Conservation (phyloP, 1,140 invertebrate genomes). For the Drosophila baimaii region DNA sequence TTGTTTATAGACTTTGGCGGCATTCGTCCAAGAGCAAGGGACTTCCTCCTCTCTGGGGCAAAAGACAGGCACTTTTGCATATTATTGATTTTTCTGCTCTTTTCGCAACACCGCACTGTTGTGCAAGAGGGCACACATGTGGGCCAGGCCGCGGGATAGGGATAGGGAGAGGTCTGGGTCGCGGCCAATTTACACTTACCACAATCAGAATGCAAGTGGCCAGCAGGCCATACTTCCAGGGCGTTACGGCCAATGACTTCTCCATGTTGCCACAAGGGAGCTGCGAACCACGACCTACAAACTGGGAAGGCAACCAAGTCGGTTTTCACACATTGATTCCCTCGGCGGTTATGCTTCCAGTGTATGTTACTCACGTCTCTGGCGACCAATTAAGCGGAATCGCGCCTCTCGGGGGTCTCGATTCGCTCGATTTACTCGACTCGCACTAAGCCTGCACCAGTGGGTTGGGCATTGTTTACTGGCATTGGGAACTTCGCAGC, state of each 20-base stretch:
- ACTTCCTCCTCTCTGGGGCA: constrained; percentile 17
- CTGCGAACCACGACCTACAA: constrained; percentile 2
- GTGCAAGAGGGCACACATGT: constrained; percentile 28
- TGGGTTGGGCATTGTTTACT: constrained; percentile 57
- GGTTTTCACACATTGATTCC: constrained; percentile 1
- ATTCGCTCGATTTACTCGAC: constrained; percentile 8
- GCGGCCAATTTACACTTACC: constrained; percentile 50
- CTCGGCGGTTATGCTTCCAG: constrained; percentile 5
- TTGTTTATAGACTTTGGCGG: constrained; percentile 25
- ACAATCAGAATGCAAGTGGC: constrained; percentile 68
- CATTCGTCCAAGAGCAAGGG: constrained; percentile 8
- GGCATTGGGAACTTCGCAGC: constrained; percentile 13
- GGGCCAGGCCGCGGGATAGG: constrained; percentile 10
- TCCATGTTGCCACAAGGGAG: constrained; percentile 50
- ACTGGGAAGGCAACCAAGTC: neutral
- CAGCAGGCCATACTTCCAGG: constrained; percentile 72
- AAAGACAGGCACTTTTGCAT: constrained; percentile 22
- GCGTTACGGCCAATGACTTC: constrained; percentile 64
- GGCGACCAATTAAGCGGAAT: neutral
- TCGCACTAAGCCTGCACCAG: constrained; percentile 17
- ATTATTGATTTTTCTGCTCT: constrained; percentile 51
- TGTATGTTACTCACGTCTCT: constrained; percentile 2
- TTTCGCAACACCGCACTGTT: constrained; percentile 25
- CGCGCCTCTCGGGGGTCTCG: constrained; percentile 1
- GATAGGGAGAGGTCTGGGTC: constrained; percentile 4